phyloP scores from a whole-genome alignment of 1,140 invertebrate genomes.

The Lasaia peninsularis region DNA sequence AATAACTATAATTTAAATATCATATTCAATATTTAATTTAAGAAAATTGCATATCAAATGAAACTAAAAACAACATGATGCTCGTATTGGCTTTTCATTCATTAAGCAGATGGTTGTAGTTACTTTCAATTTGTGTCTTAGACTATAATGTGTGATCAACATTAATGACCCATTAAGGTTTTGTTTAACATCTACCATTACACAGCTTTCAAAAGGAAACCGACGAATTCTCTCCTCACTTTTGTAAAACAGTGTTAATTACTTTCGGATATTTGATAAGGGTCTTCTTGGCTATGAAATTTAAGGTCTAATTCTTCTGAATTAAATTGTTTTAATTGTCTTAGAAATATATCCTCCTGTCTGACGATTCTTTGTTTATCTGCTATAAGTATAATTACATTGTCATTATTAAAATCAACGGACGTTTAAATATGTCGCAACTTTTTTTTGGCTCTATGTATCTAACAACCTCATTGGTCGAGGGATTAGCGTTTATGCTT shows the following conservation, averaged over 20 bases:
- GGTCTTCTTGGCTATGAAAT: constrained; percentile 18
- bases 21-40: too few relatives aligned
- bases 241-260: constrained; percentile 38
- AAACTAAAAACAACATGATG: too few relatives aligned
- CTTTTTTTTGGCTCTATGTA: too few relatives aligned
- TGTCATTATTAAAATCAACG: too few relatives aligned
- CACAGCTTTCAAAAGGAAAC: constrained; percentile 43
- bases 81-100: too few relatives aligned
- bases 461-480: too few relatives aligned
- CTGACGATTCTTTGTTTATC: neutral
- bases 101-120: too few relatives aligned
- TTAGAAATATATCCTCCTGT: neutral
- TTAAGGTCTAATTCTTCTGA: constrained; percentile 11
- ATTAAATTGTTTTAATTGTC: constrained; percentile 16
- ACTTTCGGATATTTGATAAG: constrained; percentile 52
- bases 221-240: constrained; percentile 30
- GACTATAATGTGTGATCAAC: neutral
- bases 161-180: constrained; percentile 60
- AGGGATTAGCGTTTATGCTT: too few relatives aligned
- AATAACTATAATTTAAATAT: too few relatives aligned
- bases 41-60: too few relatives aligned
- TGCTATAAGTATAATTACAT: neutral
- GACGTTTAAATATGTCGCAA: too few relatives aligned
- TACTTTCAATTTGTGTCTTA: too few relatives aligned
- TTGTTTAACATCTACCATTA: constrained; percentile 60